Base-by-base conservation (phyloP, 2,888 invertebrate genomes). In the Globia sparganii region DNA sequence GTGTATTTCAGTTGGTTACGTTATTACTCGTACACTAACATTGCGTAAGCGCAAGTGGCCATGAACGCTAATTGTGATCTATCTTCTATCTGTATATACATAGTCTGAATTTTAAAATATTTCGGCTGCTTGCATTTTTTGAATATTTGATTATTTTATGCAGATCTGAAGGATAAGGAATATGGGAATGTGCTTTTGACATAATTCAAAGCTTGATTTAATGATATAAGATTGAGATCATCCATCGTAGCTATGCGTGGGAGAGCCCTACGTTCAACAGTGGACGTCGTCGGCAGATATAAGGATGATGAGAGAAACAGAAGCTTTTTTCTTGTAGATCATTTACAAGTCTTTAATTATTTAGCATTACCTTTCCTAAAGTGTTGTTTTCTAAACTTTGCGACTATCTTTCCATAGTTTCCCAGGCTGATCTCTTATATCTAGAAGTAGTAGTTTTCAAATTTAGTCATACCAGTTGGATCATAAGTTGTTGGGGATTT, bases 1-100 rank as follows among this genome's bases (percentile, higher is more conserved):
- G 84, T 82, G 79, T 91, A 89, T 91, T 90, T 91, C 86, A 86
- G 90, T 86, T 56, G 82, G 87, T 90, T 89, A 89, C 91, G 90
- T 80, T 86, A 84, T 82, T 56, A 49, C 76, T 68, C 66, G 74
- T 79, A 69, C 69, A 79, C 74, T 77, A 61, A 75, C 70, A 70
- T 72, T 86, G 84, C 82, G 83, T 53, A 70, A 64, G 79, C 84
- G 70, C 75, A 67, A 40, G 83, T 73, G 87, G 62, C 89, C 89
- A 67, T 89, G 89, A 87, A 84, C 82, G 72, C 70, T 88, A 86
- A 89, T 80, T 88, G 82, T 81, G 80, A 80, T 81, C 74, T 69
- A 62, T 77, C 81, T 46, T 64, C 21, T 61, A 11, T 80, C 66
- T 72, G 71, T 78, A 68, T 74, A 64, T 72, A 37, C 49, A 66